phyloP scores from a whole-genome alignment of 1,140 invertebrate genomes.

The Arctopsyche grandis region DNA sequence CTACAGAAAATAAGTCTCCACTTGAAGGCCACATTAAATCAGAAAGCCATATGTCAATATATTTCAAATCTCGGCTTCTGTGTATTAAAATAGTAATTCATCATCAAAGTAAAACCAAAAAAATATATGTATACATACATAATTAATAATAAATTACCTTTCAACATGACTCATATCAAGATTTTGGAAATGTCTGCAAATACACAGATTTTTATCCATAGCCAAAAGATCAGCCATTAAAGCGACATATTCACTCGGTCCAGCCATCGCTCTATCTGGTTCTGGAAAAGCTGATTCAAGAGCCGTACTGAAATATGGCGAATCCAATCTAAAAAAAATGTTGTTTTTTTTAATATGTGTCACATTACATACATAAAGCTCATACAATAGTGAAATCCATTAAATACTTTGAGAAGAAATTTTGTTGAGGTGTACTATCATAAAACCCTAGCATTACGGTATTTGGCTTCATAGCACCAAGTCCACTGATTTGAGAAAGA shows the following conservation, averaged over 20 bases:
- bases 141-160: constrained; percentile 68
- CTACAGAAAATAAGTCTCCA: constrained; percentile 84
- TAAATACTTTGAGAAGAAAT: constrained; percentile 75
- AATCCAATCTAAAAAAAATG: constrained; percentile 52
- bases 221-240: constrained; percentile 88
- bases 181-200: constrained; percentile 90
- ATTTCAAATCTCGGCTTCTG: constrained; percentile 72
- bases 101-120: neutral
- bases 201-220: constrained; percentile 94
- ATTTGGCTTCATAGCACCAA: constrained; percentile 99
- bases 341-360: constrained; percentile 57
- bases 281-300: constrained; percentile 49
- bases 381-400: neutral
- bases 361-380: constrained; percentile 52
- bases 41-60: constrained; percentile 97
- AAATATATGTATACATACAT: neutral
- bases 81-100: constrained; percentile 16
- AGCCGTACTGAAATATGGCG: constrained; percentile 44
- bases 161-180: constrained; percentile 80
- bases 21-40: constrained; percentile 84
- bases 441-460: constrained; percentile 93
- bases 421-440: constrained; percentile 76
- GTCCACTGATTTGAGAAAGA: constrained; percentile 89
- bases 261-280: constrained; percentile 53
- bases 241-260: constrained; percentile 82